Percentiles rank a stretch among this genome's conserved stretches.
Evolutionary conservation across 2,113 vertebrate genomes (phyloP).

Genomic region (Burhinus bistriatus): DNA sequence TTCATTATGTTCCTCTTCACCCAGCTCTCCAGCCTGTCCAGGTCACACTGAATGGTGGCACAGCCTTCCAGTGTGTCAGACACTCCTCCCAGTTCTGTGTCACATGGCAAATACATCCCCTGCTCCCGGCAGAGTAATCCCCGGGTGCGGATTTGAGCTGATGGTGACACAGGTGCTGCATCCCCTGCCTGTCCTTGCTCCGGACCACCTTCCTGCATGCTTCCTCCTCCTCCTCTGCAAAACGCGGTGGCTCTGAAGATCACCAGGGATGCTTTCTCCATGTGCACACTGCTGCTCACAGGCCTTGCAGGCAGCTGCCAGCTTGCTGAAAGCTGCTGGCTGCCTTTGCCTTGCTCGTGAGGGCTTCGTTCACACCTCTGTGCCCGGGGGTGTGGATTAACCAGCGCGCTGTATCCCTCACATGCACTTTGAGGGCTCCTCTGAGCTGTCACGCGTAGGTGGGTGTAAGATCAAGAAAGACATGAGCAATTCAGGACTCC

Average conservation of each 20-base stretch:
- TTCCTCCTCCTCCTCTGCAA: neutral
- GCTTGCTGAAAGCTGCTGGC: neutral
- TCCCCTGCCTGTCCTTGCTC: neutral
- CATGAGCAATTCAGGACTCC: neutral
- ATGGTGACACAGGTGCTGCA: neutral
- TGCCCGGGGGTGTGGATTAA: neutral
- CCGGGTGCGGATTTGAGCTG: neutral
- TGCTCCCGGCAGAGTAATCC: neutral
- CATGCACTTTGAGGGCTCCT: neutral
- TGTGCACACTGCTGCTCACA: rapidly evolving
- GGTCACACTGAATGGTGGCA: neutral
- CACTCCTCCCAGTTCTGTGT: neutral
- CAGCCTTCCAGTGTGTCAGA: neutral
- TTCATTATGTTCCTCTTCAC: neutral
- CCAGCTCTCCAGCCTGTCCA: neutral
- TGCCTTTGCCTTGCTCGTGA: neutral
- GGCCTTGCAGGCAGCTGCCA: neutral
- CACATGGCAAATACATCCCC: neutral
- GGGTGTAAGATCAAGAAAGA: neutral
- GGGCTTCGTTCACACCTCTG: neutral
- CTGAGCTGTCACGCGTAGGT: neutral
- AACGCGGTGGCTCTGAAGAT: rapidly evolving
- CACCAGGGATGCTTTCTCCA: neutral
- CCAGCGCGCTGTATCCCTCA: rapidly evolving
- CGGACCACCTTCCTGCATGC: neutral